Percentiles rank a stretch among this genome's conserved stretches.
These are phyloP conservation scores for Nannoperca australis DNA, from an alignment of 2,797 vertebrate genomes.

Conservation along the genomic window DNA sequence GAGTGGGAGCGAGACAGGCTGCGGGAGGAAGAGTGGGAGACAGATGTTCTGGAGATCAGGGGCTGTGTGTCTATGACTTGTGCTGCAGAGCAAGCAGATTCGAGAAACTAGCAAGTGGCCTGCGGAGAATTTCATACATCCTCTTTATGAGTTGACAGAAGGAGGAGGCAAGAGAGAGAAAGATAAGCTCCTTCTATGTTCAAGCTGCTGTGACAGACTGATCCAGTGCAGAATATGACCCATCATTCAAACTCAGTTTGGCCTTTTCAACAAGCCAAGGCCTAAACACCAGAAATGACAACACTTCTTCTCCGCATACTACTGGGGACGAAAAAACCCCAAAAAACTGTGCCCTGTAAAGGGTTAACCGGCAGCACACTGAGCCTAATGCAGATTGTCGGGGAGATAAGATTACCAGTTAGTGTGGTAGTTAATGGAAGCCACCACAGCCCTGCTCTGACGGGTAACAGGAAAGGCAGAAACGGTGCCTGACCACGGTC, in stretches of 20 bases:
- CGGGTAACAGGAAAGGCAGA: constrained; percentile 72
- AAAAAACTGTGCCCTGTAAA: constrained; percentile 14
- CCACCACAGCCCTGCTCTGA: constrained; percentile 68
- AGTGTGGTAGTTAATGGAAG: constrained; percentile 69
- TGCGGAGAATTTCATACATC: constrained; percentile 49
- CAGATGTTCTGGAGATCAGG: constrained; percentile 60
- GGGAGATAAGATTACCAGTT: constrained; percentile 81
- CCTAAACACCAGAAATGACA: constrained; percentile 39
- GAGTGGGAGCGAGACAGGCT: constrained; percentile 63
- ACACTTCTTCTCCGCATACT: constrained; percentile 30
- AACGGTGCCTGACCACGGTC: constrained; percentile 45
- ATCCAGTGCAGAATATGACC: constrained; percentile 43
- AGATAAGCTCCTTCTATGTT: constrained; percentile 37
- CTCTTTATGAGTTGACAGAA: constrained; percentile 47
- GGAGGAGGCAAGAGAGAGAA: constrained; percentile 26
- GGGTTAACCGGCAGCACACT: constrained; percentile 63
- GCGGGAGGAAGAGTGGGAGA: constrained; percentile 49
- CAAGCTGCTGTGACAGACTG: constrained; percentile 39
- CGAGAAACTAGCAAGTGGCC: constrained; percentile 28
- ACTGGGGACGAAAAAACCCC: constrained; percentile 20
- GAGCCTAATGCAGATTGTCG: constrained; percentile 76
- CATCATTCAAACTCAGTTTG: constrained; percentile 50
- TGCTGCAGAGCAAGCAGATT: constrained; percentile 12
- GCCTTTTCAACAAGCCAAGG: constrained; percentile 27
- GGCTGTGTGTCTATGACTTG: constrained; percentile 43